These are phyloP conservation scores for Quadriops clusia DNA, from an alignment of 2,888 invertebrate species.

Conservation along the genomic window DNA sequence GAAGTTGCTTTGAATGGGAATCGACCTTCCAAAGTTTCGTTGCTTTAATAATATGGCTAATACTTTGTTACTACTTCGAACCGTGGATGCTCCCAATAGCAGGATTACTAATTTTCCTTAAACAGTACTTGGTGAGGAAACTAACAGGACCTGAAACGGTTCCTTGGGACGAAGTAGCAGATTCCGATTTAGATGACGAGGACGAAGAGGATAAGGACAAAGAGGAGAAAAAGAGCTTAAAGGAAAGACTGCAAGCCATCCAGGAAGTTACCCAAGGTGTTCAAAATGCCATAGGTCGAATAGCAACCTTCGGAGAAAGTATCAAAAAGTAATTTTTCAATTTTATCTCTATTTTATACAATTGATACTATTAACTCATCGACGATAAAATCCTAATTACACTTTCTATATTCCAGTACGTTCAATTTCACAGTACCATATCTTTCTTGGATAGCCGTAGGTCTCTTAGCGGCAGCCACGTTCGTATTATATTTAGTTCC, in stretches of 20 bases:
- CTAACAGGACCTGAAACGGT: constrained; percentile 30
- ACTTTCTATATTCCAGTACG: constrained; percentile 53
- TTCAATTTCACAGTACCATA: constrained; percentile 97
- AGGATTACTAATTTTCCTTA: constrained; percentile 67
- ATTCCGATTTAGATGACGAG: constrained; percentile 59
- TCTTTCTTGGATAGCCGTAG: constrained; percentile 83
- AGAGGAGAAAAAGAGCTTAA: constrained; percentile 92
- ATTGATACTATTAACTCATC: no score
- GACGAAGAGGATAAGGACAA: constrained; percentile 88
- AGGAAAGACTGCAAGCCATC: constrained; percentile 86
- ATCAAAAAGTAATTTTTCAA: constrained; percentile 80
- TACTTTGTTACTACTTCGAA: constrained; percentile 87
- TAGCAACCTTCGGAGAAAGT: constrained; percentile 88
- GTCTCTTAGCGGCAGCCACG: constrained; percentile 59
- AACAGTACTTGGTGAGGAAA: constrained; percentile 52
- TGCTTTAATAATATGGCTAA: constrained; percentile 74
- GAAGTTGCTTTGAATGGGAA: constrained; percentile 97
- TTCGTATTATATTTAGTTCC: constrained; percentile 82
- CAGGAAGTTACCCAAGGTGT: constrained; percentile 96
- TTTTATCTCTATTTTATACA: constrained; percentile 3
- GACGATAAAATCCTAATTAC: no score
- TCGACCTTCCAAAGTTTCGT: constrained; percentile 72
- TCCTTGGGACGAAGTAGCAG: constrained; percentile 35
- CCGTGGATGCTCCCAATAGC: constrained; percentile 87
- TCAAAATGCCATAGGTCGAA: constrained; percentile 88